Conservation (phyloP, 2,888 invertebrate species). For the Chloroclysta siterata region DNA sequence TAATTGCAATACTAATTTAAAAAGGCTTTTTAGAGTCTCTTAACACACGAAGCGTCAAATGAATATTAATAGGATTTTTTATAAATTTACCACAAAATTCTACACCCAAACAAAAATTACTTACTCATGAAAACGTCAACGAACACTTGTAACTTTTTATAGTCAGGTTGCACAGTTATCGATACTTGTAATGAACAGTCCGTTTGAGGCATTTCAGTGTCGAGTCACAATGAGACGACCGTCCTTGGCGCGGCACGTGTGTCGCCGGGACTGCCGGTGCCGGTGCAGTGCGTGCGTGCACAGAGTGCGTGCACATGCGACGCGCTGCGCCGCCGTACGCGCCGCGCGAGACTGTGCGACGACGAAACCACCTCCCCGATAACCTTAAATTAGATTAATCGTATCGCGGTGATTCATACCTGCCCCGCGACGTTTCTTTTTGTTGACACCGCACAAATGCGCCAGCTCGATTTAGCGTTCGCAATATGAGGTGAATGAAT, state of each 20-base stretch:
- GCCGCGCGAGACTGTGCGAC: conserved; percentile 80
- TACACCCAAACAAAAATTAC: conserved; percentile 43
- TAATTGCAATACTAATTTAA: too few species aligned
- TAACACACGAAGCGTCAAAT: background rate
- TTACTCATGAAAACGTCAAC: conserved; percentile 84
- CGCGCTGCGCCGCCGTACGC: conserved; percentile 58
- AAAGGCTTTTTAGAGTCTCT: too few species aligned
- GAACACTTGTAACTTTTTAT: conserved; percentile 76
- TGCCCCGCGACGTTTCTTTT: conserved; percentile 64
- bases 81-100: background rate
- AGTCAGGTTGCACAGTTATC: conserved; percentile 76
- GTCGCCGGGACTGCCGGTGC: conserved; percentile 19
- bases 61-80: background rate
- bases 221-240: conserved; percentile 62
- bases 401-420: conserved; percentile 81
- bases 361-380: conserved; percentile 75
- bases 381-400: conserved; percentile 84
- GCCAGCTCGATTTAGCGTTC: conserved; percentile 70
- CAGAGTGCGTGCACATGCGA: conserved; percentile 47
- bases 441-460: conserved; percentile 78
- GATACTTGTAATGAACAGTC: conserved; percentile 80
- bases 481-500: conserved; percentile 66
- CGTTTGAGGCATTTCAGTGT: conserved; percentile 80
- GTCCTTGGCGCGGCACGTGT: conserved; percentile 50
- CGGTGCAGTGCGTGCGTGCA: conserved; percentile 47